These are phyloP conservation scores for Ctenomys sociabilis DNA, from an alignment of 2,113 vertebrate species.

Conservation along the genomic window DNA sequence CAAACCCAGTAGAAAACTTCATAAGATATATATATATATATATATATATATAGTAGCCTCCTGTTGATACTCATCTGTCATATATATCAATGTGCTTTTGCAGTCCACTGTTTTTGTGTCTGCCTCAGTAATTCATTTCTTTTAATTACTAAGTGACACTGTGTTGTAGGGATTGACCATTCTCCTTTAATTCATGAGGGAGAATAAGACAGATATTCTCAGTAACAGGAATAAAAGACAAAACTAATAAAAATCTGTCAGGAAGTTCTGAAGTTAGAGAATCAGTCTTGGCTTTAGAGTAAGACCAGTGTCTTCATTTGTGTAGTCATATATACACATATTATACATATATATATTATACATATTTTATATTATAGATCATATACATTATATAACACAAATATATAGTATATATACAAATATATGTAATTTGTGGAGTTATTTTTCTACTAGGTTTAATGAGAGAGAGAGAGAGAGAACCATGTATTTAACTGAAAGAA, in stretches of 20 bases:
- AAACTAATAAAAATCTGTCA: constrained; percentile 24
- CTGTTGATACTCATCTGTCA: no score
- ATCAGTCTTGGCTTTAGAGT: no score
- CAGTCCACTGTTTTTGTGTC: background rate
- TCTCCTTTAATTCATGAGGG: background rate
- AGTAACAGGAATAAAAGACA: background rate
- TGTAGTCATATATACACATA: no score
- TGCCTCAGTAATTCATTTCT: constrained; percentile 32
- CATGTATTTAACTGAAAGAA: background rate
- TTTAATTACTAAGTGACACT: constrained; percentile 56
- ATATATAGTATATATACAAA: no score
- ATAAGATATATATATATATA: no score
- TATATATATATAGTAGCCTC: no score
- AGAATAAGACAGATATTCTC: background rate
- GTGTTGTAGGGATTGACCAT: background rate
- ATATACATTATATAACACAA: no score
- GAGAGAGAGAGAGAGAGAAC: background rate
- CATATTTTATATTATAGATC: no score
- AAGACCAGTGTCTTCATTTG: background rate
- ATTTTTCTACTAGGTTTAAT: no score
- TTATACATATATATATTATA: no score
- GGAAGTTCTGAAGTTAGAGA: background rate
- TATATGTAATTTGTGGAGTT: no score
- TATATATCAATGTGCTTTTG: constrained; percentile 44
- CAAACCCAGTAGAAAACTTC: background rate